Percentiles rank a stretch among this genome's conserved stretches.
Evolutionary conservation across 1,140 invertebrate species (phyloP).

Genomic region (Trichoplusia ni): DNA sequence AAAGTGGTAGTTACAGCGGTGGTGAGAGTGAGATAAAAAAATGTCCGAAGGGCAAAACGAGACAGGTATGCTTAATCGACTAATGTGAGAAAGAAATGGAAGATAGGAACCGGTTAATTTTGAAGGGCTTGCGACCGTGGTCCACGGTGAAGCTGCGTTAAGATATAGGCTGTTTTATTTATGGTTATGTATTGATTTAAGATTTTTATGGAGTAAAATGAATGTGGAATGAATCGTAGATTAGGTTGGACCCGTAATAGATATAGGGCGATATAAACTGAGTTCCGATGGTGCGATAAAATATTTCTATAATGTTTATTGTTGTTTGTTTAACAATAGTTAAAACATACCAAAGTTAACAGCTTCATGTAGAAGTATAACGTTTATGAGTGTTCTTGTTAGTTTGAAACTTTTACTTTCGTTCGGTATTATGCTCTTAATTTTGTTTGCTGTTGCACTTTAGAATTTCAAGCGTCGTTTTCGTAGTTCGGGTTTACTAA

Average conservation of each 20-base stretch:
- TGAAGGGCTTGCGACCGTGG: slow-evolving; percentile 72
- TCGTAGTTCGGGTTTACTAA: too few species aligned
- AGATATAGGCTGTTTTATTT: slow-evolving; percentile 58
- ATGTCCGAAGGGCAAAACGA: slow-evolving; percentile 66
- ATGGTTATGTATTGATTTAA: slow-evolving; percentile 67
- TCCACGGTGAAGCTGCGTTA: slow-evolving; percentile 62
- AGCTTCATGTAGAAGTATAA: too few species aligned
- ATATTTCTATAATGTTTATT: neutral
- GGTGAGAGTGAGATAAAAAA: slow-evolving; percentile 80
- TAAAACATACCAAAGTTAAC: too few species aligned
- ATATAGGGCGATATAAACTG: neutral
- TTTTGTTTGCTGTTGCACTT: neutral
- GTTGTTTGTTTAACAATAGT: neutral
- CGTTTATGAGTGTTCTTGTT: neutral
- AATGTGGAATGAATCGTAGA: slow-evolving; percentile 16
- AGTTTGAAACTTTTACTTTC: neutral
- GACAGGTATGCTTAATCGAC: slow-evolving; percentile 39
- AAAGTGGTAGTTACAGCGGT: slow-evolving; percentile 73
- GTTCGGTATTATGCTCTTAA: neutral
- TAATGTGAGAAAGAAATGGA: slow-evolving; percentile 47
- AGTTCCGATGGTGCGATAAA: neutral
- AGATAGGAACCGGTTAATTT: slow-evolving; percentile 75
- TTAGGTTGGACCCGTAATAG: slow-evolving; percentile 12
- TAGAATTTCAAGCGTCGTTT: neutral
- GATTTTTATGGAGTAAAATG: slow-evolving; percentile 22